Evolutionary conservation across 2,113 vertebrate species (phyloP).

Genomic region (Sander lucioperca): DNA sequence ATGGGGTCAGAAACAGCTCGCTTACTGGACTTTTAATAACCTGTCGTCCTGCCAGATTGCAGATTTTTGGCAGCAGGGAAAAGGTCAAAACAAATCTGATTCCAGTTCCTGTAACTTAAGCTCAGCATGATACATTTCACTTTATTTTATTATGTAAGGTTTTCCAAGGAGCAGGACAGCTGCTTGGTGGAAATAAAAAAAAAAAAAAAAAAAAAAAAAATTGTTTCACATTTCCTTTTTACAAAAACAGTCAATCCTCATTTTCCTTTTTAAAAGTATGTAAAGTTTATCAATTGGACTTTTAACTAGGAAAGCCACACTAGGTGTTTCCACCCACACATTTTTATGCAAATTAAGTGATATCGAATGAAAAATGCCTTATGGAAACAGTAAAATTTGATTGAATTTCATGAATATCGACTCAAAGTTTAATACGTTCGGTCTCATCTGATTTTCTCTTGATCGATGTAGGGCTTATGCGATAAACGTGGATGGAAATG

Average conservation of each 20-base stretch:
- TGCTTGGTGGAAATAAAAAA: background rate
- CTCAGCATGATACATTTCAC: background rate
- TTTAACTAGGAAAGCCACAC: background rate
- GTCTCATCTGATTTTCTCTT: no score
- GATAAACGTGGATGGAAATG: no score
- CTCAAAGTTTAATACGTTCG: no score
- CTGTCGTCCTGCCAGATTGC: background rate
- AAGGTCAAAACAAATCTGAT: constrained; percentile 31
- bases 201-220: background rate
- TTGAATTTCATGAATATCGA: no score
- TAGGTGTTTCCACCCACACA: no score
- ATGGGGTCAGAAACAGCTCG: background rate
- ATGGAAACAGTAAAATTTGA: no score
- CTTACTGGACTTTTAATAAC: constrained; percentile 16
- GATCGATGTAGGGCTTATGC: no score
- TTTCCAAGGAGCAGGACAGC: background rate
- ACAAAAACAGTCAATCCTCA: background rate
- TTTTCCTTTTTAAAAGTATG: background rate
- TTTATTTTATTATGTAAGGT: background rate
- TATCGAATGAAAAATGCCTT: no score
- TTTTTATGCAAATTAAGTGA: no score
- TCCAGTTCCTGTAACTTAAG: background rate
- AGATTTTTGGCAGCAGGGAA: constrained; percentile 1
- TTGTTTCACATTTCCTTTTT: background rate
- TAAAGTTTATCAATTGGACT: no score